These are phyloP conservation scores for Parazoanthus darwini DNA, from an alignment of 92 coral and sea anemone genomes.

Conservation along the genomic window DNA sequence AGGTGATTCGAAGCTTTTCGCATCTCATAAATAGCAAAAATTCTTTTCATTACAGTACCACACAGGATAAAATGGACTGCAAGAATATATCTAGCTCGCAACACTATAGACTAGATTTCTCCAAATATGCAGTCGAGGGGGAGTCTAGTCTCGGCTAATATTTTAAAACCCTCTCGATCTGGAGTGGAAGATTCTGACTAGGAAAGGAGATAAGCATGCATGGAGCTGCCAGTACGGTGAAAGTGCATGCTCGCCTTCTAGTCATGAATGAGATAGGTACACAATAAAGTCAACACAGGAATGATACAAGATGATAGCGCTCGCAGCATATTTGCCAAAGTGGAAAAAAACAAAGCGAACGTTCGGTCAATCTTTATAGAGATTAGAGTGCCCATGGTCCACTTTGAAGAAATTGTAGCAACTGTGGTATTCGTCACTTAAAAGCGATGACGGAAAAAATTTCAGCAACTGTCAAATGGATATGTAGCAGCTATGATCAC, in stretches of 20 bases:
- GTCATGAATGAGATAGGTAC: background rate
- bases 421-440: background rate
- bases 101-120: background rate
- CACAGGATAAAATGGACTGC: background rate
- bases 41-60: background rate
- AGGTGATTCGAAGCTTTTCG: background rate
- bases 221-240: too few species aligned
- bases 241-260: background rate
- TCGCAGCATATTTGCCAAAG: background rate
- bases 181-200: background rate
- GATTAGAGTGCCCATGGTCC: background rate
- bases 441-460: background rate
- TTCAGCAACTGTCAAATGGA: constrained; percentile 7
- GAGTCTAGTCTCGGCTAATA: background rate
- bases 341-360: background rate
- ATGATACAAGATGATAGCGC: background rate
- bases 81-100: background rate
- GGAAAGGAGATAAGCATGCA: background rate
- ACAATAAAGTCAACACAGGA: too few species aligned
- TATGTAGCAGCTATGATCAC: background rate
- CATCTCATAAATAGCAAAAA: background rate
- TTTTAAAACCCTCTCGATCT: background rate
- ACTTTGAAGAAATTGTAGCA: background rate
- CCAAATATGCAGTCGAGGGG: too few species aligned
- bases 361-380: too few species aligned